Evolutionary conservation across 2,797 vertebrate species (phyloP).

Genomic region (Mareca strepera): DNA sequence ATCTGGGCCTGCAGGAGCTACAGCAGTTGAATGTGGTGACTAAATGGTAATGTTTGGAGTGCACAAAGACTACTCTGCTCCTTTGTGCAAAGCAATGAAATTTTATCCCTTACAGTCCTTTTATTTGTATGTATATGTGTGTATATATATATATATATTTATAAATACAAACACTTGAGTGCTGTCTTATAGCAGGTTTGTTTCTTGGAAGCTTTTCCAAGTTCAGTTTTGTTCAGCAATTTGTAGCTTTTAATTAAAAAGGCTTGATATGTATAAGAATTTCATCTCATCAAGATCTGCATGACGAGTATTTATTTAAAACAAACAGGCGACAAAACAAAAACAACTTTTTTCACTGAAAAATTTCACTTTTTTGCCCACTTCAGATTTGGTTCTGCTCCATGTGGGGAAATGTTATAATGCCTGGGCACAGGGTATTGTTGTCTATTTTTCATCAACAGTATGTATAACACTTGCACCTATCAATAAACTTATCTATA

Average conservation of each 20-base stretch:
- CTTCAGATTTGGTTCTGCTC: neutral
- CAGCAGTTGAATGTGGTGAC: neutral
- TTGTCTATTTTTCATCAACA: neutral
- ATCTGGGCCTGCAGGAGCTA: neutral
- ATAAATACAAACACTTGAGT: constrained; percentile 1
- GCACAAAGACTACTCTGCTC: neutral
- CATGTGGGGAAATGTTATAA: neutral
- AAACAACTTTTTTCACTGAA: neutral
- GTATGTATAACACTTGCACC: neutral
- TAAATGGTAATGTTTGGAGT: neutral
- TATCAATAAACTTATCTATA: neutral
- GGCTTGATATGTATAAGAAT: neutral
- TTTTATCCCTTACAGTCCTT: neutral
- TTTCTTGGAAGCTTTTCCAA: neutral
- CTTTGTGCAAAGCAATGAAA: neutral
- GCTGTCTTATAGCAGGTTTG: neutral
- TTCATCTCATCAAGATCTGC: constrained; percentile 35
- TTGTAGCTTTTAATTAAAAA: constrained; percentile 19
- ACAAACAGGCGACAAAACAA: neutral
- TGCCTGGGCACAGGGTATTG: neutral
- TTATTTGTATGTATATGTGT: neutral
- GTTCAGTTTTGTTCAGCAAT: constrained; percentile 9
- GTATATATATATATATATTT: constrained; percentile 32
- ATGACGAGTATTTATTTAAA: constrained; percentile 34
- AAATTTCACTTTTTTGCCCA: neutral